These are phyloP conservation scores for Caenorhabditis sp. DNA, from an alignment of 2,888 invertebrate species.

Conservation along the genomic window DNA sequence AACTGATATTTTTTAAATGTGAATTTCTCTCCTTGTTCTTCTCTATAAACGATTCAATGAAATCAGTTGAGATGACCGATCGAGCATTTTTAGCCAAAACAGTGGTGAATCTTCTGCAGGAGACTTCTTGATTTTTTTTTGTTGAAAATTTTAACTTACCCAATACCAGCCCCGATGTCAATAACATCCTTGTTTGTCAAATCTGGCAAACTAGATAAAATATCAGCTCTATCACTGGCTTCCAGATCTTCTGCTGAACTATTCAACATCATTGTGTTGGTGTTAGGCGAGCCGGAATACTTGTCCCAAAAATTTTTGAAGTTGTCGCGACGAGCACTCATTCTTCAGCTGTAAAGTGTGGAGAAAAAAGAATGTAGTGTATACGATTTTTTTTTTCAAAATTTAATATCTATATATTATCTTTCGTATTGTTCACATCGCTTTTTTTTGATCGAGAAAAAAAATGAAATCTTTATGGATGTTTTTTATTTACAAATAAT, in stretches of 20 bases:
- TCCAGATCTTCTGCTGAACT: conserved; percentile 62
- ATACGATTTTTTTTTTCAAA: too few species aligned
- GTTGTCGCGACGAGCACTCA: conserved; percentile 48
- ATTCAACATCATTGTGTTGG: conserved; percentile 66
- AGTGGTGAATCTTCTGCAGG: conserved; percentile 73
- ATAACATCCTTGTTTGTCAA: conserved; percentile 72
- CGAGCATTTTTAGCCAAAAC: conserved; percentile 72
- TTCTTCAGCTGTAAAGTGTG: too few species aligned
- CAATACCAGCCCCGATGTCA: conserved; percentile 76
- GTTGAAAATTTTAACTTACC: too few species aligned
- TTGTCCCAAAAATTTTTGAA: conserved; percentile 68
- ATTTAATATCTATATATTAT: too few species aligned
- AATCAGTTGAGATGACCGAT: conserved; percentile 74
- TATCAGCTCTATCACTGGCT: conserved; percentile 69
- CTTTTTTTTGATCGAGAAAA: too few species aligned
- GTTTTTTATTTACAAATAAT: too few species aligned
- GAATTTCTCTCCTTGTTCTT: conserved; percentile 73
- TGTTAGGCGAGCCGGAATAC: conserved; percentile 65
- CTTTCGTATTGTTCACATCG: too few species aligned
- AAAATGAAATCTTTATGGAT: too few species aligned
- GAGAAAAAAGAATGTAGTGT: too few species aligned
- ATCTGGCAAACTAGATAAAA: conserved; percentile 73
- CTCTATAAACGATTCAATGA: conserved; percentile 74
- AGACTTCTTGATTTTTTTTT: not conserved
- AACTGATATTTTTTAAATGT: conserved; percentile 73